phyloP scores from a whole-genome alignment of 2,113 vertebrate genomes.

The Poeciliopsis occidentalis region DNA sequence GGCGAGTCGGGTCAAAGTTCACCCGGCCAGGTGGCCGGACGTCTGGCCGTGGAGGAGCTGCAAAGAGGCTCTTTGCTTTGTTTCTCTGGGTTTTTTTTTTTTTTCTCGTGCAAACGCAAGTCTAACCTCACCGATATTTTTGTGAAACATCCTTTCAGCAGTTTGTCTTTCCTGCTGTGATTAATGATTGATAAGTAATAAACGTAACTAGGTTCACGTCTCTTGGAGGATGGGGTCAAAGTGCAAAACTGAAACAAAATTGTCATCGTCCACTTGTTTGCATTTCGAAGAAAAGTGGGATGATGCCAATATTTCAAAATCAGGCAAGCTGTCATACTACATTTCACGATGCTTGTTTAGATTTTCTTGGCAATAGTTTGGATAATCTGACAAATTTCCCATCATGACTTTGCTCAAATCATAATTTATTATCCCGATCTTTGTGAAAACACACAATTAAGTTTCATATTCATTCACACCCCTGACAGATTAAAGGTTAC shows the following conservation, averaged over 20 bases:
- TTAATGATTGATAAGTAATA: background rate
- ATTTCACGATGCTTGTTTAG: background rate
- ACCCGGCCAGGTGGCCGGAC: background rate
- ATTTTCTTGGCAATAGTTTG: background rate
- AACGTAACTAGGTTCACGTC: background rate
- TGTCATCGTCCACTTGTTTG: background rate
- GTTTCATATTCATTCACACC: too few species aligned
- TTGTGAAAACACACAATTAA: too few species aligned
- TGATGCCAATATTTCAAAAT: background rate
- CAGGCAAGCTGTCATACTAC: background rate
- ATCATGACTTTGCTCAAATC: too few species aligned
- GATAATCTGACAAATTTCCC: background rate
- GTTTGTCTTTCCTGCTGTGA: background rate
- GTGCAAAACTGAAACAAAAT: background rate
- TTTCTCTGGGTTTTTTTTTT: background rate
- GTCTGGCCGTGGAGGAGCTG: background rate
- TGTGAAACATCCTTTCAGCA: too few species aligned
- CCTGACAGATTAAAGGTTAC: background rate
- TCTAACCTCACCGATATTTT: background rate
- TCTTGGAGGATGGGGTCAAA: background rate
- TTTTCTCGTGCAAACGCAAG: background rate
- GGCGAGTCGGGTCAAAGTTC: background rate
- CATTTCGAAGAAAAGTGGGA: background rate
- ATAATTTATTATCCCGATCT: too few species aligned
- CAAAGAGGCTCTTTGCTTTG: background rate